Evolutionary conservation across 2,113 vertebrate species (phyloP).

Genomic region (Plestiodon gilberti): DNA sequence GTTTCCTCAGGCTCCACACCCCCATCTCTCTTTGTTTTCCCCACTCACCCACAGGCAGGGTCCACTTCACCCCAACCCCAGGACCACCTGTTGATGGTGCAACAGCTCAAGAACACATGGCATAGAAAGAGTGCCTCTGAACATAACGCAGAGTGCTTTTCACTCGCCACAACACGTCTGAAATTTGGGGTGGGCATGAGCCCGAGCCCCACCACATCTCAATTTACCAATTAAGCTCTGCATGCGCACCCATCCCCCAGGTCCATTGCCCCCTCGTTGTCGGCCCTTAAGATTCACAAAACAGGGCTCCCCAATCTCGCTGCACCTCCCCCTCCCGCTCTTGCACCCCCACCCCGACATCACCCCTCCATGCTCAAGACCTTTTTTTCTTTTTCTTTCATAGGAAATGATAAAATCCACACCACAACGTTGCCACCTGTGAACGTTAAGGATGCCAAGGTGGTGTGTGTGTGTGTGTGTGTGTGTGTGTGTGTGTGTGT

Average conservation of each 20-base stretch:
- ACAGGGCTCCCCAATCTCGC: background rate
- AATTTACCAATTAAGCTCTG: background rate
- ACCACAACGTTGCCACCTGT: background rate
- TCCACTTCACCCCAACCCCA: background rate
- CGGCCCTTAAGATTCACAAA: slow-evolving; percentile 13
- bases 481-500: too few relatives aligned
- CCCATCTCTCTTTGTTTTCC: background rate
- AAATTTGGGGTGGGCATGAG: background rate
- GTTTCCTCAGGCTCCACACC: background rate
- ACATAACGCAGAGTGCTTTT: background rate
- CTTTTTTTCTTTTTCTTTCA: background rate
- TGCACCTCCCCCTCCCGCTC: background rate
- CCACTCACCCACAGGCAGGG: too few relatives aligned
- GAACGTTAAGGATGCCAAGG: background rate
- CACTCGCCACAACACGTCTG: background rate
- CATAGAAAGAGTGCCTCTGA: background rate
- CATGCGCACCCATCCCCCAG: too few relatives aligned
- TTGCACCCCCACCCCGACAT: background rate
- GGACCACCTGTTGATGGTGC: background rate
- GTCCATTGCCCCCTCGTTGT: background rate
- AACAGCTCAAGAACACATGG: background rate
- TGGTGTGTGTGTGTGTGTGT: too few relatives aligned
- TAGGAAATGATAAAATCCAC: too few relatives aligned
- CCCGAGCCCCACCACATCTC: too few relatives aligned
- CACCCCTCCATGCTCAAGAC: background rate